Evolutionary conservation across 2,113 vertebrate species (phyloP), one percentile per base, ranked within the genome.

Genomic region (Spermophilus dauricus): DNA sequence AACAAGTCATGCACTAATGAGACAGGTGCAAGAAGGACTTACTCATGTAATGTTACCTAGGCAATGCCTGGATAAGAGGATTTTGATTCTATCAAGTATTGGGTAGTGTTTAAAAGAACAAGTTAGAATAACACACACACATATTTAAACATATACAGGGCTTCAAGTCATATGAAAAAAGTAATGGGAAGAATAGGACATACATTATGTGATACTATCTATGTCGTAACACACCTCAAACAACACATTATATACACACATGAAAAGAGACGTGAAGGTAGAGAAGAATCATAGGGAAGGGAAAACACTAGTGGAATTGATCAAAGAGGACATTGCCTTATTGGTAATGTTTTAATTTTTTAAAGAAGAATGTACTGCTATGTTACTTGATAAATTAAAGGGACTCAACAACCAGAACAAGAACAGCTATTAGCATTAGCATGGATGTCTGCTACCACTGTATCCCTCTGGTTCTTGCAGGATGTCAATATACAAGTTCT

Each of bases 121-220:
- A 92, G 5, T 37, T 70, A 80, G 22, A 81, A 63, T 12, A 81
- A 80, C 0, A 76, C 56, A 86, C 30, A 4, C 5, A 53, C 10
- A 32, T 11, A 65, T 28, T 53, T 11, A 86, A 48, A 82, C 11
- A 39, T 18, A 73, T 0, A 67, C 17, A 26, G 17, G 26, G 30
- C 61, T 70, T 91, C 70, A 86, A 77, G 69, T 87, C 24, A 87
- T 16, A 88, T 26, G 14, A 77, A 95, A 88, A 90, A 72, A 48
- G 30, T 84, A 75, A 39, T 53, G 53, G 94, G 16, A 84, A 53
- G 6, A 34, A 91, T 61, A 17, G 78, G 45, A 30, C 9, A 48
- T 67, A 76, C 45, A 72, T 69, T 61, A 73, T 69, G 13, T 22
- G 34, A 84, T 32, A 20, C 8, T 45, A 51, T 81, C 72, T 82